These are phyloP conservation scores for Machaerirhynchus nigripectus DNA, from an alignment of 2,113 vertebrate genomes.

Conservation along the genomic window DNA sequence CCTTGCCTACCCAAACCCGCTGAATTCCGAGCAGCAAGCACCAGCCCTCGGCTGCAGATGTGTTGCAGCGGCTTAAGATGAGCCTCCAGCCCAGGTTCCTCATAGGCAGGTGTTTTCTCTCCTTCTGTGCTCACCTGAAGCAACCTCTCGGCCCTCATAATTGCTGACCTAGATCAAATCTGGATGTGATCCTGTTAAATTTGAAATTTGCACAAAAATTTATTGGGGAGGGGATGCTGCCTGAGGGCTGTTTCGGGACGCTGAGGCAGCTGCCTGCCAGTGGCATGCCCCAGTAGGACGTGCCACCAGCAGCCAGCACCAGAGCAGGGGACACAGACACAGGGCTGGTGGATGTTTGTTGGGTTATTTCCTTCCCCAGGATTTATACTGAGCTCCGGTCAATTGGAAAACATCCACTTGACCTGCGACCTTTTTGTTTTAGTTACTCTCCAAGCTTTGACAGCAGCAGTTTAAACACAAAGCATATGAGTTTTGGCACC, in stretches of 20 bases:
- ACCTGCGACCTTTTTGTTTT: not conserved
- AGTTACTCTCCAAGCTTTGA: slow-evolving; percentile 14
- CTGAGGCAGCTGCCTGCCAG: not conserved
- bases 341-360: not conserved
- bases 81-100: not conserved
- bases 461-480: not conserved
- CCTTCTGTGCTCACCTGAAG: not conserved
- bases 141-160: not conserved
- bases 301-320: not conserved
- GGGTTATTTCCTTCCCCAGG: not conserved
- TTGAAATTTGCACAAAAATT: not conserved
- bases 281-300: not conserved
- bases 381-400: not conserved
- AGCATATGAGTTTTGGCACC: not conserved
- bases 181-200: not conserved
- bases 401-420: slow-evolving; percentile 10
- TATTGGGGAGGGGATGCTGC: not conserved
- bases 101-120: not conserved
- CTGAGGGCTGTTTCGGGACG: not conserved
- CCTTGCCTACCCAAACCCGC: rapidly evolving
- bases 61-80: not conserved
- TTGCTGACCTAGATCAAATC: not conserved
- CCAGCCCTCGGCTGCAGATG: rapidly evolving
- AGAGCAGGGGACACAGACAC: not conserved
- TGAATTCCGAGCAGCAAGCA: not conserved